Conservation (phyloP, 2,113 vertebrate genomes). For the Alligator mississippiensis region DNA sequence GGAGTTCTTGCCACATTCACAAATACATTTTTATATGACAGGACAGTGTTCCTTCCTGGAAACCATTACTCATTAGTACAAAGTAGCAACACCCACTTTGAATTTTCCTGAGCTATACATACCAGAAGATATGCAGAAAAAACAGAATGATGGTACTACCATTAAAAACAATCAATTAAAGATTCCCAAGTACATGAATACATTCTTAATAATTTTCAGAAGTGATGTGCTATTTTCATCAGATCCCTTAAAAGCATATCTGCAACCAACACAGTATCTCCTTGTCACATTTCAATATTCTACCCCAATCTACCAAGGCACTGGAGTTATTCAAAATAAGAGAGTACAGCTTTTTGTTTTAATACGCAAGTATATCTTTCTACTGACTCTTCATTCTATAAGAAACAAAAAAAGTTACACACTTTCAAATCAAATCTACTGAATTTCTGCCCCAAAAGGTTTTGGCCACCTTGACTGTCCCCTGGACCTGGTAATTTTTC, state of each 20-base stretch:
- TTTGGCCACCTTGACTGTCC: background rate
- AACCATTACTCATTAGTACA: background rate
- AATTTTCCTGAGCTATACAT: background rate
- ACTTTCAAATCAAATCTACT: background rate
- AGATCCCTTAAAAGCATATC: background rate
- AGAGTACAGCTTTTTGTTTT: background rate
- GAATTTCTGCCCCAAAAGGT: background rate
- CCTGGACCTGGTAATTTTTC: background rate
- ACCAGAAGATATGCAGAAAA: background rate
- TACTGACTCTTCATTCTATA: background rate
- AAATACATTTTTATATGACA: background rate
- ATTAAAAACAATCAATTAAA: background rate
- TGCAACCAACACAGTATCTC: background rate
- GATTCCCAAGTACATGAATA: background rate
- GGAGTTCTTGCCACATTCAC: background rate
- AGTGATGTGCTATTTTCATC: background rate
- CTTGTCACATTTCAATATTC: background rate
- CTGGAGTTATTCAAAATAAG: background rate
- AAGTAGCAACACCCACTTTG: background rate
- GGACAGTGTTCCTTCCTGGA: background rate
- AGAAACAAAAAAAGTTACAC: background rate
- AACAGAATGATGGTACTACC: background rate
- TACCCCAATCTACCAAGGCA: background rate
- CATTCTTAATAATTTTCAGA: background rate
- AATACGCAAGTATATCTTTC: background rate